Evolutionary conservation across 2,797 vertebrate genomes (phyloP).

Genomic region (Galago senegalensis): DNA sequence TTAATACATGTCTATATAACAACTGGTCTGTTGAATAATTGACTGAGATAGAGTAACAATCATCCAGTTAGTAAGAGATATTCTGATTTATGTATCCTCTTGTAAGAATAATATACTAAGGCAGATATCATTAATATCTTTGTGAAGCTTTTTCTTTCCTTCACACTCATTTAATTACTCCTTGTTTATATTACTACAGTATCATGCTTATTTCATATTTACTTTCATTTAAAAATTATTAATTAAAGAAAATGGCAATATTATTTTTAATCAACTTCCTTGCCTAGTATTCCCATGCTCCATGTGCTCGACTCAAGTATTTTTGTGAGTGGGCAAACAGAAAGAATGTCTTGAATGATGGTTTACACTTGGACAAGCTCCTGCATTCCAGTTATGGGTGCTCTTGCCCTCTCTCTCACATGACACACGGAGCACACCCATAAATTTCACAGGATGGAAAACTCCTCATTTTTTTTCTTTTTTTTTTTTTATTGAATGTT

Average conservation of each 20-base stretch:
- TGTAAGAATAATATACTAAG: background rate
- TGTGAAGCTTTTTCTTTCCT: background rate
- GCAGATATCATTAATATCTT: background rate
- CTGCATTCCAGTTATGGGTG: background rate
- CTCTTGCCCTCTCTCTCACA: background rate
- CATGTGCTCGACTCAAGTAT: background rate
- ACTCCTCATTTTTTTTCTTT: slow-evolving; percentile 56
- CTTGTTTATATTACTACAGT: background rate
- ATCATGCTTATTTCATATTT: slow-evolving; percentile 27
- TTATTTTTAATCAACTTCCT: background rate
- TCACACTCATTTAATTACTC: background rate
- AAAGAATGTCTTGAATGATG: background rate
- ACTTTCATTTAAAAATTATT: background rate
- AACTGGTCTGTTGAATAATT: background rate
- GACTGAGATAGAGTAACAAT: background rate
- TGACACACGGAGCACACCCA: background rate
- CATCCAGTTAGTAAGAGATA: background rate
- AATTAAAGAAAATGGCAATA: background rate
- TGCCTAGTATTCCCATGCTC: background rate
- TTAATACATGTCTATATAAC: background rate
- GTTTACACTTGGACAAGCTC: background rate
- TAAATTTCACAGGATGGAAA: slow-evolving; percentile 45
- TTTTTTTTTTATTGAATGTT: too few species aligned
- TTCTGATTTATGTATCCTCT: background rate
- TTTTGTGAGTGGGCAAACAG: background rate